These are phyloP conservation scores for Zaprionus kolodkinae DNA, from an alignment of 1,140 invertebrate species.

Conservation along the genomic window DNA sequence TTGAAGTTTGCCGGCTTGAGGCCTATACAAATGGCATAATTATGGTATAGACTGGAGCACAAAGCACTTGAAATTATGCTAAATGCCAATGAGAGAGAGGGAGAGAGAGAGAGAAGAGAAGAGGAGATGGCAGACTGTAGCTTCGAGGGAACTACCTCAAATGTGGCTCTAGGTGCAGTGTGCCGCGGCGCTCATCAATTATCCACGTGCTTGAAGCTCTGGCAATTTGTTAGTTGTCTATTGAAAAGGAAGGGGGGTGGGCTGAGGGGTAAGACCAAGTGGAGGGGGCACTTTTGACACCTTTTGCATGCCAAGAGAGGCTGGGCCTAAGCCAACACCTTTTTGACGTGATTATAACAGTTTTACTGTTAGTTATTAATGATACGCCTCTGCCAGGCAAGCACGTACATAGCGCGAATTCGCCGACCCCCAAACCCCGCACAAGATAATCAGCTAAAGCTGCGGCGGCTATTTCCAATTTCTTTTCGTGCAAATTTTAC, in stretches of 20 bases:
- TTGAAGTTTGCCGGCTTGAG: constrained; percentile 61
- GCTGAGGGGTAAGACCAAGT: not conserved
- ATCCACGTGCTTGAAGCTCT: constrained; percentile 72
- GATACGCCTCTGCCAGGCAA: constrained; percentile 52
- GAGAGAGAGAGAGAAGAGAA: not conserved
- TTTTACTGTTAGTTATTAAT: constrained; percentile 76
- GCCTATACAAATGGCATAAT: constrained; percentile 69
- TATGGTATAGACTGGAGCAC: constrained; percentile 57
- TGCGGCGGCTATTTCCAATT: not conserved
- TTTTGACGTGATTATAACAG: constrained; percentile 78
- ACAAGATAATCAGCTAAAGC: not conserved
- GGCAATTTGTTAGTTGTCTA: constrained; percentile 74
- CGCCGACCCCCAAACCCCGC: not conserved
- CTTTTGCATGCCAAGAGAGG: constrained; percentile 49
- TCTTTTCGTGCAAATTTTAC: constrained; percentile 1
- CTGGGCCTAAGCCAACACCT: constrained; percentile 42
- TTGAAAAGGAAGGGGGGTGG: not conserved
- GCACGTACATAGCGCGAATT: constrained; percentile 8
- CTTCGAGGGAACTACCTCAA: constrained; percentile 2
- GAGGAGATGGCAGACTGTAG: not conserved
- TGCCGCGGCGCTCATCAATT: constrained; percentile 68
- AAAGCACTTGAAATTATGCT: constrained; percentile 77
- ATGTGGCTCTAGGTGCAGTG: constrained; percentile 32
- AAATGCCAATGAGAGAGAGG: constrained; percentile 60
- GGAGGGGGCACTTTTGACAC: constrained; percentile 63